A percentile compares a stretch with the other conserved stretches of the same genome.
Conservation (phyloP, 1,140 invertebrate genomes). For the Melanaphis sacchari region DNA sequence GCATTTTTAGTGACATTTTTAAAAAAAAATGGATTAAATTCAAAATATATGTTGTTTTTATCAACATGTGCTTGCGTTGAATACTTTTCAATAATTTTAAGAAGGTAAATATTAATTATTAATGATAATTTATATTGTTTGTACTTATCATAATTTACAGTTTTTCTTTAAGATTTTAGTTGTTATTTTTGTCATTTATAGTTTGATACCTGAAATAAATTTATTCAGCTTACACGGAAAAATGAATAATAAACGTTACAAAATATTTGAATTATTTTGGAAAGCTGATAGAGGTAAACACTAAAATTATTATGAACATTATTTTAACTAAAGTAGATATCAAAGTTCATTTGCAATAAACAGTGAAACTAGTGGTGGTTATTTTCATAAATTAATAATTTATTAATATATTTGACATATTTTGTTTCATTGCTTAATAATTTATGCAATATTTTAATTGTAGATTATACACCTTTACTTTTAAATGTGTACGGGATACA, state of each 20-base stretch:
- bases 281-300: constrained; percentile 69
- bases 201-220: constrained; percentile 69
- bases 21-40: constrained; percentile 67
- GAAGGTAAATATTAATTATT: constrained; percentile 63
- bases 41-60: constrained; percentile 93
- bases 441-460: background rate
- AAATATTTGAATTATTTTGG: constrained; percentile 86
- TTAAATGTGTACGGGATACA: no score
- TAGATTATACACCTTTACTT: no score
- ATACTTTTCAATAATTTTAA: constrained; percentile 85
- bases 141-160: background rate
- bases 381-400: background rate
- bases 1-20: constrained; percentile 78
- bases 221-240: constrained; percentile 90
- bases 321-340: background rate
- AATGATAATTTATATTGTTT: background rate
- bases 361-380: background rate
- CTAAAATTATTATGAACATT: background rate
- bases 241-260: constrained; percentile 88
- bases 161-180: background rate
- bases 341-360: background rate
- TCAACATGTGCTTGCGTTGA: constrained; percentile 96
- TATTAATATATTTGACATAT: background rate
- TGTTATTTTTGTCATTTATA: constrained; percentile 60
- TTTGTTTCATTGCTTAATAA: background rate